Percentiles rank a stretch among this genome's conserved stretches.
Evolutionary conservation across 2,113 vertebrate genomes (phyloP).

Genomic region (Chloropsis hardwickii): DNA sequence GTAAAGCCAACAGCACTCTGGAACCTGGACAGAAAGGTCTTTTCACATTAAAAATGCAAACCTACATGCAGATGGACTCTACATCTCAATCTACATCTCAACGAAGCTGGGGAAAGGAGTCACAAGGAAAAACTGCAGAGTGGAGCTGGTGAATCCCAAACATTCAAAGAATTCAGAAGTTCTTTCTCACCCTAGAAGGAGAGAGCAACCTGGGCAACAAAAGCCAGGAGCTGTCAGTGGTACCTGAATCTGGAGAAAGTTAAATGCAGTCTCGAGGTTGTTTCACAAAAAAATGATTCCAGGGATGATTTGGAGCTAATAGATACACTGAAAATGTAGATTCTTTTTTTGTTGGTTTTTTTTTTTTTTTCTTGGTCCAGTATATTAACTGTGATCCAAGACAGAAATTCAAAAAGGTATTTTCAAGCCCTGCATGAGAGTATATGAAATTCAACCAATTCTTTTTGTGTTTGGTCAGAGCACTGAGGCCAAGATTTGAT

Average conservation of each 20-base stretch:
- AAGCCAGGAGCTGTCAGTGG: neutral
- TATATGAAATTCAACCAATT: neutral
- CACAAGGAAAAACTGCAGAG: neutral
- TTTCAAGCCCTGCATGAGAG: neutral
- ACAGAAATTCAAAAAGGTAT: neutral
- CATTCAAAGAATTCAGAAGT: neutral
- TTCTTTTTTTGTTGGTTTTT: neutral
- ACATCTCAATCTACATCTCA: neutral
- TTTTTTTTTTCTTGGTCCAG: neutral
- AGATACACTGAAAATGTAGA: neutral
- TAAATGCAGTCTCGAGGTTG: accelerated
- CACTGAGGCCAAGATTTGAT: neutral
- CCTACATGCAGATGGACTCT: accelerated
- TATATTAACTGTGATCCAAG: neutral
- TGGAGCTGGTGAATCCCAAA: neutral
- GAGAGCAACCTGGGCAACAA: neutral
- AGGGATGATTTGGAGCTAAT: neutral
- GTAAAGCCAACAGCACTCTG: neutral
- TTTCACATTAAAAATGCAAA: neutral
- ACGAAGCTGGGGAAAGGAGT: neutral
- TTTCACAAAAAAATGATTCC: neutral
- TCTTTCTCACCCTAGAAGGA: neutral
- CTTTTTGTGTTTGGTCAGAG: neutral
- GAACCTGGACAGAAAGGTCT: neutral
- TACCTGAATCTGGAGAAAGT: neutral